phyloP scores from a whole-genome alignment of 2,113 vertebrate species.

The Passer montanus region DNA sequence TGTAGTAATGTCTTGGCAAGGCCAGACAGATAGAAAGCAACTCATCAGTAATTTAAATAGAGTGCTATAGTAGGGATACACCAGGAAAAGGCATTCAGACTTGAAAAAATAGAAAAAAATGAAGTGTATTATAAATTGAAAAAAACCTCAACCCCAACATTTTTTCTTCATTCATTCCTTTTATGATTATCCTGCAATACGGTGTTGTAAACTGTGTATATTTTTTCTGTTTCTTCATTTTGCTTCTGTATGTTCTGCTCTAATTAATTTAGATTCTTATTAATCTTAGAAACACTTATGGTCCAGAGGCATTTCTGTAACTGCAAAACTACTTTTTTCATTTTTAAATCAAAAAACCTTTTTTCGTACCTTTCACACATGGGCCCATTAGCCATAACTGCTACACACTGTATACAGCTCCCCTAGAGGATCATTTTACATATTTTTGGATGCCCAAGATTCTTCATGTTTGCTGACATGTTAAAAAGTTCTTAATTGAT shows the following conservation, averaged over 20 bases:
- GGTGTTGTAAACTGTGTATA: neutral
- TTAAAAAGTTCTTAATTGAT: neutral
- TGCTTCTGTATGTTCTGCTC: neutral
- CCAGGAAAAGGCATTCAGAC: neutral
- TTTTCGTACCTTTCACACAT: neutral
- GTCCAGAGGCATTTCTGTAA: neutral
- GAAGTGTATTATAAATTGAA: neutral
- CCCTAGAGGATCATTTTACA: neutral
- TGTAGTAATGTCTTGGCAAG: neutral
- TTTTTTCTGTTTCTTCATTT: neutral
- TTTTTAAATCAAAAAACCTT: neutral
- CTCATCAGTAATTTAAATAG: neutral
- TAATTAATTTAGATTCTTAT: neutral
- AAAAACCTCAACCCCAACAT: neutral
- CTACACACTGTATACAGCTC: neutral
- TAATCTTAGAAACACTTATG: neutral
- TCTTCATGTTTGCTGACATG: neutral
- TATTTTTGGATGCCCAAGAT: neutral
- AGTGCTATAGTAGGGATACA: neutral
- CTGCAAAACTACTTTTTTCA: fast-evolving
- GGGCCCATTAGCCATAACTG: neutral
- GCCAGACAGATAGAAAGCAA: neutral
- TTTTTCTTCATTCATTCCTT: neutral
- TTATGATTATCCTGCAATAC: neutral
- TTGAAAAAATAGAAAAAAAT: neutral